Base-by-base conservation (phyloP, 2,797 vertebrate species). In the Triplophysa yarkandensis region DNA sequence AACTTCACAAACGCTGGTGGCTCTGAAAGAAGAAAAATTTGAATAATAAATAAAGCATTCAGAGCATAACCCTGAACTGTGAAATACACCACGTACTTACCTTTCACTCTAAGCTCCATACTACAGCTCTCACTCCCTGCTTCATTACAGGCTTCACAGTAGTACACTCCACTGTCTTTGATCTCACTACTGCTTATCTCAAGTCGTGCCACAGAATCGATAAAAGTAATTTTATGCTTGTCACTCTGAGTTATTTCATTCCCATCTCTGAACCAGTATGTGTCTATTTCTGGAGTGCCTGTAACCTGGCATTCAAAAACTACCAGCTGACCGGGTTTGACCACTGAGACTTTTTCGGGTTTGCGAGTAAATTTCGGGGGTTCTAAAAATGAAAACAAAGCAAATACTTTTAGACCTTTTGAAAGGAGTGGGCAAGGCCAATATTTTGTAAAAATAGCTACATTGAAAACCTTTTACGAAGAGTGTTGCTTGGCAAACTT, bases 51-150 rank as follows among this genome's bases (percentile, higher is more conserved):
- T 54, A 60, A 10, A n/a, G 23, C 17, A 5, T 23, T 19, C 10
- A 8, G 4, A 1, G 0, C n/a, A 60, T 2, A 58, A 4, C 10
- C 9, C 3, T 55, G 63, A 61, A 50, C 41, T 28, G 52, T 16
- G 17, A 41, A 61, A 4, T 46, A 30, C 41, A 54, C 68, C 48
- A 43, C 41, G 28, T 55, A 95, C 97, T 39, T 84, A 99, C 98
- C 98, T 99, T 98, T 99, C 48, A 99, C 96, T 90, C 92, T 96
- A 64, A 99, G 88, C 73, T 99, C 96, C 87, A 95, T 77, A 85
- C 94, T 98, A 91, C 97, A 98, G 91, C 95, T 99, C 63, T 97
- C 95, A 1, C 94, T 96, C 77, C 98, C 97, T 0, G 97, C 98
- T 4, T 99, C 95, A 74, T 98, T 99, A 28, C 90, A 93, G 77